Conservation (phyloP, 1,140 invertebrate species). For the Neuroterus valhalla region DNA sequence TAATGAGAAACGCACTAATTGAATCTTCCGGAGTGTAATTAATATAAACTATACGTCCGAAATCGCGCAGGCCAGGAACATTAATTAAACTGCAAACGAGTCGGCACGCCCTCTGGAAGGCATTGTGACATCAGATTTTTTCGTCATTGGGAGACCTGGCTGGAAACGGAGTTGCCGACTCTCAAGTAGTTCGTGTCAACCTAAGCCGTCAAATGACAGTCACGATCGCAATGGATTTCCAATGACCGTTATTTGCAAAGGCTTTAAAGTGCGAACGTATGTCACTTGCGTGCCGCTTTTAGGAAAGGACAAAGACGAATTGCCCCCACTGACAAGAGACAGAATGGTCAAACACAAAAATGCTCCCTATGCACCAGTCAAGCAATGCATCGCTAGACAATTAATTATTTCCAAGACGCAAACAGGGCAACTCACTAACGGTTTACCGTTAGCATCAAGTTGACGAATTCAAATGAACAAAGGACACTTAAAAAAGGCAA, state of each 20-base stretch:
- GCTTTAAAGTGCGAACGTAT: constrained; percentile 58
- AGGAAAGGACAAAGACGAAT: constrained; percentile 23
- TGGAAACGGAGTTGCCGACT: constrained; percentile 29
- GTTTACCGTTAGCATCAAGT: constrained; percentile 2
- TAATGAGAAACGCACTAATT: constrained; percentile 74
- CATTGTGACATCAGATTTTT: constrained; percentile 38
- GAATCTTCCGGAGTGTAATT: constrained; percentile 73
- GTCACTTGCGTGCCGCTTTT: constrained; percentile 43
- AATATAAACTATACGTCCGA: constrained; percentile 68
- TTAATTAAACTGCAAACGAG: constrained; percentile 65
- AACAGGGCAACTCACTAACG: neutral
- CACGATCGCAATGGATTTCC: constrained; percentile 56
- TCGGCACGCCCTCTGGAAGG: constrained; percentile 35
- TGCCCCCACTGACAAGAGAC: neutral
- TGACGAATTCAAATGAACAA: constrained; percentile 12
- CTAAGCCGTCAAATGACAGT: constrained; percentile 42
- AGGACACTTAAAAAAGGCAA: neutral
- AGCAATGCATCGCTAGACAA: constrained; percentile 23
- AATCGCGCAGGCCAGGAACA: constrained; percentile 54
- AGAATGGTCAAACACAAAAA: constrained; percentile 11
- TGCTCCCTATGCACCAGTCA: neutral
- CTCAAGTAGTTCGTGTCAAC: constrained; percentile 37
- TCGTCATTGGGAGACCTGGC: constrained; percentile 10
- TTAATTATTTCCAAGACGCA: neutral
- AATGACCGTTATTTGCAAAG: constrained; percentile 50